Percentiles rank a stretch among this genome's conserved stretches.
These are phyloP conservation scores for Brachionus asplanchnoidis DNA, from an alignment of 1,140 invertebrate species.

Conservation along the genomic window DNA sequence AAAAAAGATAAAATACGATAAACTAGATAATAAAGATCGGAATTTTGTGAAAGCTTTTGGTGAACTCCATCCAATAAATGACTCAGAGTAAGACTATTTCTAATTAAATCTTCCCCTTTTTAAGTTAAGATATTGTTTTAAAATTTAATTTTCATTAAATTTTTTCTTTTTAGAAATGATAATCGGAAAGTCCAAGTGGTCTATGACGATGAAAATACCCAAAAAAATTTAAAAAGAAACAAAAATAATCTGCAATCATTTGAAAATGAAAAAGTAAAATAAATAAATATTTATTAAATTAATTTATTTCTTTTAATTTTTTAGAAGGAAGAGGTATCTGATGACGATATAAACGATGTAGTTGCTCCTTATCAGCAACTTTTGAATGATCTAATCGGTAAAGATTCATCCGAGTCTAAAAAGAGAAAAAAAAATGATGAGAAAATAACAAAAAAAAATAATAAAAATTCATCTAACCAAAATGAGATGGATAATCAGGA, in stretches of 20 bases:
- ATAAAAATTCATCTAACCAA: background rate
- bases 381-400: background rate
- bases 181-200: conserved; percentile 7
- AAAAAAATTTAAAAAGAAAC: background rate
- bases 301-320: no score
- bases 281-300: no score
- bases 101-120: no score
- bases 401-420: background rate
- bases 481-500: background rate
- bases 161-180: background rate
- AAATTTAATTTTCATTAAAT: background rate
- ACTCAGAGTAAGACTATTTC: background rate
- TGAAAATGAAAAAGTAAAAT: no score
- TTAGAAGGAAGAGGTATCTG: background rate
- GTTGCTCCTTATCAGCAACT: background rate
- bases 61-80: conserved; percentile 31
- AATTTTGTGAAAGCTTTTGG: conserved; percentile 30
- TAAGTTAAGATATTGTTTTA: no score
- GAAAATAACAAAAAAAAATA: background rate
- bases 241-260: background rate
- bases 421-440: background rate
- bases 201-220: background rate
- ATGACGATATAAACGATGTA: background rate
- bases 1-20: background rate
- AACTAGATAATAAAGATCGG: conserved; percentile 16